Evolutionary conservation across 2,797 vertebrate genomes (phyloP), one percentile per base, ranked within the genome.

Genomic region (Pyrocephalus nanus): DNA sequence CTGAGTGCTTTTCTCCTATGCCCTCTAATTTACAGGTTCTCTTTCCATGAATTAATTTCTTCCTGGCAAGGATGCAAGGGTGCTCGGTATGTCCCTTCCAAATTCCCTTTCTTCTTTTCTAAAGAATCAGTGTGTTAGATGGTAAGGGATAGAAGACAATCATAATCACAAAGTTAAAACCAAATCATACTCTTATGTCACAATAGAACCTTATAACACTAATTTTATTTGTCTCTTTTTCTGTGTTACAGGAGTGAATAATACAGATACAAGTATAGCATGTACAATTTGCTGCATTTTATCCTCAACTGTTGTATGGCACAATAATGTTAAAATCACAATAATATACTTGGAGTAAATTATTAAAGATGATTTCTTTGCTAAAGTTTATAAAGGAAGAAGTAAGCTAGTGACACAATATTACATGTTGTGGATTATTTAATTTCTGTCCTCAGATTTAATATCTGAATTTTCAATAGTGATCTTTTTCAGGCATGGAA

Each of bases 321-420:
- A 20, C 19, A 4, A 2, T 21, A 30, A 34, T 19, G 2, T 77
- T 58, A n/a, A 58, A 71, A 51, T 40, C 1, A 0, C 34, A n/a
- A 47, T 47, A 14, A 27, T 43, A 85, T 45, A 60, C 36, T 62
- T 64, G 25, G 12, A 26, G 64, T 30, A 54, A 70, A 8, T 11
- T 36, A 14, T 40, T 79, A 29, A 65, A 69, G 32, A 76, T 6
- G 19, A 64, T 58, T 66, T 34, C 76, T 84, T 92, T 70, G 8
- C 14, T 47, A 2, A 57, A 45, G 6, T 34, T 83, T 38, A n/a
- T 38, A 62, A 57, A 34, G 14, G 75, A 83, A 64, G 12, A 47
- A 51, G 2, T 34, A 60, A 90, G 4, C 0, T 26, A 51, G 13
- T 1, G 1, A n/a, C 2, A 7, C 18, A 60, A 25, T 75, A 6